Evolutionary conservation across 2,113 vertebrate genomes (phyloP), one percentile per base, ranked within the genome.

Genomic region (Cyanocitta stelleri): DNA sequence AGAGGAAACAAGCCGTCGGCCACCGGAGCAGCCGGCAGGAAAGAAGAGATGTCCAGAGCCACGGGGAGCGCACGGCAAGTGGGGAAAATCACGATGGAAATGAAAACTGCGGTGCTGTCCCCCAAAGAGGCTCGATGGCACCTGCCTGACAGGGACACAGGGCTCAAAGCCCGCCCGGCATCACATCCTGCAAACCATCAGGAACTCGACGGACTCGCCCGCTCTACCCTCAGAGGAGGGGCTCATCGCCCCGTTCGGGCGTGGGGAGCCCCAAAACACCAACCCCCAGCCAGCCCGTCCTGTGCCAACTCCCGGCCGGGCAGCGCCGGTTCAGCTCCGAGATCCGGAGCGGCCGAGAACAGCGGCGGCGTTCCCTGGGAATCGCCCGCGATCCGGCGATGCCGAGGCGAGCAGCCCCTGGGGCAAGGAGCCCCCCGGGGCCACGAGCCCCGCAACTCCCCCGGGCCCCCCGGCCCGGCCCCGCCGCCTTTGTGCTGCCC

Each of bases 401-500:
- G 43, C 9, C 9, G 64, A 33, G 15, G 27, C 86, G 27, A 66
- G 59, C 76, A 20, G 59, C 44, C 18, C 46, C 63, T 0, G 26
- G 67, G 76, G 37, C 51, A 15, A 49, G 43, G 18, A 73, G 35
- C 5, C 41, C 62, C 30, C 41, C 43, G 35, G 56, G n/a, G 21
- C 43, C 49, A 2, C 24, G 41, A 63, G 24, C 56, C 74, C 87
- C 59, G 43, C 72, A 52, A 73, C 72, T 78, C 52, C 41, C 72
- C 59, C 71, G 43, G 41, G 30, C 30, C 44, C 52, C 39, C 52
- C 17, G 32, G 26, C n/a, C 64, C 71, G 51, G 84, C 90, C 64
- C 81, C 75, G n/a, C 87, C 81, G 81, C 81, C 91, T 93, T 93
- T 93, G 92, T 93, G 91, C 98, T 51, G 58, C 72, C 58, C 52